Percentiles rank a stretch among this genome's conserved stretches.
phyloP scores from a whole-genome alignment of 2,113 vertebrate species.

The Sakesphorus luctuosus region DNA sequence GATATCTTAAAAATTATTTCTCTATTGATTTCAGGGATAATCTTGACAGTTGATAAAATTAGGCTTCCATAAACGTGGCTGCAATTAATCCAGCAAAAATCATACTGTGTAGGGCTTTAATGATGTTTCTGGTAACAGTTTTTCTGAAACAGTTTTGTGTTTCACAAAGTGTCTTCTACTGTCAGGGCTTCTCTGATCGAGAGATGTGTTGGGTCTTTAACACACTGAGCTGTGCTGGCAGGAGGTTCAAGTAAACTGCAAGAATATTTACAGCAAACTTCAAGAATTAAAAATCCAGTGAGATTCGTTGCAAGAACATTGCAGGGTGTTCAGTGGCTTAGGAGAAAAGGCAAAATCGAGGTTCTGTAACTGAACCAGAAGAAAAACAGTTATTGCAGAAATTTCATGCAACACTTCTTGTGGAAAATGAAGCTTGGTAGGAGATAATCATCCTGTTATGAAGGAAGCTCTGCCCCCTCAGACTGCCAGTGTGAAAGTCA shows the following conservation, averaged over 20 bases:
- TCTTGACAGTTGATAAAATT: background rate
- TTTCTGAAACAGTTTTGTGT: background rate
- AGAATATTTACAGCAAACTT: background rate
- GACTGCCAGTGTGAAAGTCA: background rate
- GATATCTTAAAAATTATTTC: background rate
- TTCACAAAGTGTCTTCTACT: background rate
- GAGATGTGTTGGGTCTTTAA: background rate
- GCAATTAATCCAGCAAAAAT: background rate
- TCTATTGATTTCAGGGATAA: background rate
- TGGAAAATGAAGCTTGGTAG: background rate
- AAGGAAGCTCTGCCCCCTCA: background rate
- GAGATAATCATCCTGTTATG: background rate
- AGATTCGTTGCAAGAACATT: background rate
- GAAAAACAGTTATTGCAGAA: background rate
- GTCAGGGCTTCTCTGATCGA: background rate
- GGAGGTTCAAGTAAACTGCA: background rate
- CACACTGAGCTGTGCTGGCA: background rate
- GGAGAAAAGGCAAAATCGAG: background rate
- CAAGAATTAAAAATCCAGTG: background rate
- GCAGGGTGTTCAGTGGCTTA: background rate
- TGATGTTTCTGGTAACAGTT: background rate
- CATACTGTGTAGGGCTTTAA: background rate
- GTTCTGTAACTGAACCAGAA: background rate
- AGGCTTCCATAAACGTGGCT: background rate
- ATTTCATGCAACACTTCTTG: background rate